phyloP scores from a whole-genome alignment of 2,888 invertebrate genomes.

The Axea sp. region DNA sequence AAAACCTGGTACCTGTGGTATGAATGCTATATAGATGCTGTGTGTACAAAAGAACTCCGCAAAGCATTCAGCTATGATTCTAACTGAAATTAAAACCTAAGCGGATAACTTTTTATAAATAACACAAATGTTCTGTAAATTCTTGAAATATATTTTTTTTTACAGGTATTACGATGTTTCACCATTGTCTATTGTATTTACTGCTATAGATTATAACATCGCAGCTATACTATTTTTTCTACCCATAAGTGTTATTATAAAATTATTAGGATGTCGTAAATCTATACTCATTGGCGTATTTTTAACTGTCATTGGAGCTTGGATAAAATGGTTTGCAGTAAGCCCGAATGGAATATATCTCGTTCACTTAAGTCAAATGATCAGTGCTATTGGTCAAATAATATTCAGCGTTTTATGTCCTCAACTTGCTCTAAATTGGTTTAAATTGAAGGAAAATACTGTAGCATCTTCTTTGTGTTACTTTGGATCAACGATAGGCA shows the following conservation, averaged over 20 bases:
- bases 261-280: background rate
- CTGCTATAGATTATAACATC: conserved; percentile 1
- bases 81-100: too few species aligned
- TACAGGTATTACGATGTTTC: conserved; percentile 2
- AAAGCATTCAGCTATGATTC: too few species aligned
- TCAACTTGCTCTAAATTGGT: conserved; percentile 9
- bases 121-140: too few species aligned
- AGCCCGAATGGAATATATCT: background rate
- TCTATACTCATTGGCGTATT: background rate
- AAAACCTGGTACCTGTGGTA: too few species aligned
- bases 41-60: too few species aligned
- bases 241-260: background rate
- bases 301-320: background rate
- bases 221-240: background rate
- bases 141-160: too few species aligned
- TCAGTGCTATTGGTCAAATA: background rate
- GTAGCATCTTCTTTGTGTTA: background rate
- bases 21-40: too few species aligned
- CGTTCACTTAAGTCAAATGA: conserved; percentile 7
- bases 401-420: background rate
- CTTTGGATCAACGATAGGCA: background rate
- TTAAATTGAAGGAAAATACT: background rate
- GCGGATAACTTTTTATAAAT: too few species aligned
- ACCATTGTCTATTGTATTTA: background rate
- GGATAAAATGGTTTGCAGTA: conserved; percentile 8